These are phyloP conservation scores for Manis javanica DNA, from an alignment of 2,797 vertebrate species.

Conservation along the genomic window DNA sequence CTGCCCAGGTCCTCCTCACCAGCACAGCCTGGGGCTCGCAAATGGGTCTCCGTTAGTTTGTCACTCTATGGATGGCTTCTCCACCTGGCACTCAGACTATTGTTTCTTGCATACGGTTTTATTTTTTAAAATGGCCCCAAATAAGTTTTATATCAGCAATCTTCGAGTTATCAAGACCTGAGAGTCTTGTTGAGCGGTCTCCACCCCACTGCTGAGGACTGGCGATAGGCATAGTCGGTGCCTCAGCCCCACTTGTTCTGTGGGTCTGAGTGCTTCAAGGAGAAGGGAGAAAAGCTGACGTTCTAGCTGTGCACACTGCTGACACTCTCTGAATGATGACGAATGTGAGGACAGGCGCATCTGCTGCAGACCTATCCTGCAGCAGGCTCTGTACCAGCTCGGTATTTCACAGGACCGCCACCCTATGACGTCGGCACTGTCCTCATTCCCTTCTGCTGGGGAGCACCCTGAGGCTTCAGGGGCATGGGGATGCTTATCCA, in stretches of 20 bases:
- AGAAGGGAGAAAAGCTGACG: not conserved
- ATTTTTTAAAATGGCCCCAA: not conserved
- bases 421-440: not conserved
- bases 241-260: not conserved
- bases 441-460: not conserved
- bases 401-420: not conserved
- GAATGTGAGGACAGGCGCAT: not conserved
- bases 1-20: not conserved
- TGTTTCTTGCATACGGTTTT: constrained; percentile 3
- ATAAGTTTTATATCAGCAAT: not conserved
- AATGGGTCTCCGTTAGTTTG: constrained; percentile 52
- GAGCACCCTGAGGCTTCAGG: not conserved
- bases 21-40: not conserved
- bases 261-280: not conserved
- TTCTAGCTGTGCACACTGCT: not conserved
- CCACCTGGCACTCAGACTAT: constrained; percentile 57
- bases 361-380: not conserved
- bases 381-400: not conserved
- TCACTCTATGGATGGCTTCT: constrained; percentile 61
- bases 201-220: not conserved
- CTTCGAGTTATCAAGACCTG: not conserved
- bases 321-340: not conserved
- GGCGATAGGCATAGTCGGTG: fast-evolving
- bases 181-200: not conserved
- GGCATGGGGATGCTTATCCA: not conserved